A percentile compares a stretch with the other conserved stretches of the same genome.
Conservation (phyloP, 1,140 invertebrate species). For the Drosophila orena region DNA sequence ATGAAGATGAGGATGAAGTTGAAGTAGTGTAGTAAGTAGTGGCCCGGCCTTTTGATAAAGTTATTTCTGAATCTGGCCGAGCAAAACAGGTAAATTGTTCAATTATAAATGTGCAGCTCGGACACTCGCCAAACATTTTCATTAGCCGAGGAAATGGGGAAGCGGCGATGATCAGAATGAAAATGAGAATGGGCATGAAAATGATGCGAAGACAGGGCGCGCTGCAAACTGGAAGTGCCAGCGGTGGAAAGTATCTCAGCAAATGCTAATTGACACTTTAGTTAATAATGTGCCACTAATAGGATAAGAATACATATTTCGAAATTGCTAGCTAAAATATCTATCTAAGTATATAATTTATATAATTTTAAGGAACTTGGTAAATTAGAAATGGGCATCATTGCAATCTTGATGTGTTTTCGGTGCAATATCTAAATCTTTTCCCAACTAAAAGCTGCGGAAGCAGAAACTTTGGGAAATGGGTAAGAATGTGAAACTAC, state of each 20-base stretch:
- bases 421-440: not conserved
- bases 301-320: not conserved
- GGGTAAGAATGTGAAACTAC: not conserved
- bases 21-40: no score
- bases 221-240: slow-evolving; percentile 12
- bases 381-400: no score
- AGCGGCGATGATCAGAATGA: slow-evolving; percentile 18
- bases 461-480: not conserved
- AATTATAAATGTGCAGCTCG: slow-evolving; percentile 72
- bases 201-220: slow-evolving; percentile 2
- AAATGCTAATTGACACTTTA: slow-evolving; percentile 24
- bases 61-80: slow-evolving; percentile 56
- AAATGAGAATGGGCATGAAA: slow-evolving; percentile 27
- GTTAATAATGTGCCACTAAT: slow-evolving; percentile 1
- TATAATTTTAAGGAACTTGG: no score
- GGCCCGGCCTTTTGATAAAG: slow-evolving; percentile 59
- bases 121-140: slow-evolving; percentile 31
- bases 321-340: no score
- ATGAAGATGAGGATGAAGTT: no score
- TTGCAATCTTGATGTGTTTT: slow-evolving; percentile 8
- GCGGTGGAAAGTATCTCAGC: not conserved
- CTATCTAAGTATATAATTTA: no score
- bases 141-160: slow-evolving; percentile 9
- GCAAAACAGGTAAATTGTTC: slow-evolving; percentile 82
- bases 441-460: no score